Percentiles rank a stretch among this genome's conserved stretches.
Evolutionary conservation across 2,113 vertebrate species (phyloP).

Genomic region (Ellobius talpinus): DNA sequence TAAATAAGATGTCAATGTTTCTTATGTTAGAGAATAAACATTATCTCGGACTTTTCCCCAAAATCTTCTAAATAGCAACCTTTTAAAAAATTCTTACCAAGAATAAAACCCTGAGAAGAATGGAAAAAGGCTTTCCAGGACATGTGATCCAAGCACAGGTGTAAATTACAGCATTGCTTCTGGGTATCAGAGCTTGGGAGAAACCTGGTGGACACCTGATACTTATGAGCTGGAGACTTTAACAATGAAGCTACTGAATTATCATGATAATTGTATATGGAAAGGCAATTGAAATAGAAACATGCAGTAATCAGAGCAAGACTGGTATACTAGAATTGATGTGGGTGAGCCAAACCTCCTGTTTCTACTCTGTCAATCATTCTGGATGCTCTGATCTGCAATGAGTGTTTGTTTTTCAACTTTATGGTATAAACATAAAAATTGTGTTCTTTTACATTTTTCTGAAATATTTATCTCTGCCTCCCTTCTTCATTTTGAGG

Average conservation of each 20-base stretch:
- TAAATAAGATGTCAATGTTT: not conserved
- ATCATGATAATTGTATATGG: not conserved
- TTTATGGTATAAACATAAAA: not conserved
- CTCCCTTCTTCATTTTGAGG: not conserved
- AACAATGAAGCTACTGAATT: not conserved
- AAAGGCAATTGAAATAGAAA: constrained; percentile 11
- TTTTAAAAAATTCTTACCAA: not conserved
- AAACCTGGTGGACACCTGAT: not conserved
- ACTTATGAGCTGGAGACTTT: not conserved
- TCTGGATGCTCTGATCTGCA: not conserved
- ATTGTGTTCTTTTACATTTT: not conserved
- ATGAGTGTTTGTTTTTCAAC: not conserved
- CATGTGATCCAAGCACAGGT: not conserved
- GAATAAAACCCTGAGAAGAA: not conserved
- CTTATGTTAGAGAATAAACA: not conserved
- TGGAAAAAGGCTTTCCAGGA: not conserved
- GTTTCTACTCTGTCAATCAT: not conserved
- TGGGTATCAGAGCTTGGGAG: not conserved
- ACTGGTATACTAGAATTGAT: not conserved
- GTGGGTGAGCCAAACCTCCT: not conserved
- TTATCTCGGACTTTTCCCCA: not conserved
- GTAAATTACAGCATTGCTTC: not conserved
- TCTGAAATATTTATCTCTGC: not conserved
- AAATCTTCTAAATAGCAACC: not conserved
- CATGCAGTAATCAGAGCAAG: not conserved